Evolutionary conservation across 1,140 invertebrate species (phyloP).

Genomic region (Ruditapes philippinarum): DNA sequence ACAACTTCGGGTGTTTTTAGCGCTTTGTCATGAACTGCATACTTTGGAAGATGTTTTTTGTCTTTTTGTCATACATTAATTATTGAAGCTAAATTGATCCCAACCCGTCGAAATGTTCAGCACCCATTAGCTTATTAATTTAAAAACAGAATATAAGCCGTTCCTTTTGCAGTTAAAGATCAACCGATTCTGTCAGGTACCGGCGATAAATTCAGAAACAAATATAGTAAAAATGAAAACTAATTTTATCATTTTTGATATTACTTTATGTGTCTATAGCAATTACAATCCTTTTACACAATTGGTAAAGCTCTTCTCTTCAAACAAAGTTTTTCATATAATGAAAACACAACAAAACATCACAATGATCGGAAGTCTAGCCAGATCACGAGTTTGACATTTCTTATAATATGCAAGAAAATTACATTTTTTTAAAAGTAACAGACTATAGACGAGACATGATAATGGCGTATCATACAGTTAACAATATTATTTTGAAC

Average conservation of each 20-base stretch:
- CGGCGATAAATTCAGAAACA: background rate
- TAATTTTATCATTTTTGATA: background rate
- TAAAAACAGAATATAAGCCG: background rate
- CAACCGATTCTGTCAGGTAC: background rate
- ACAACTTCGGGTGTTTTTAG: background rate
- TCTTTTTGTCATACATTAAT: slow-evolving; percentile 48
- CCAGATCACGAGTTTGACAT: too few relatives aligned
- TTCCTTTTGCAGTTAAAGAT: background rate
- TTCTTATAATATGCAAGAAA: too few relatives aligned
- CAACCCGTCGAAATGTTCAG: background rate
- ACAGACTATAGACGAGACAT: too few relatives aligned
- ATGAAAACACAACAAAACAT: too few relatives aligned
- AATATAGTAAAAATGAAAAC: background rate
- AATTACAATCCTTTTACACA: too few relatives aligned
- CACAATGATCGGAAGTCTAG: too few relatives aligned
- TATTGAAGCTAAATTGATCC: slow-evolving; percentile 30
- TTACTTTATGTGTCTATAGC: too few relatives aligned
- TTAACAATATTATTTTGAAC: too few relatives aligned
- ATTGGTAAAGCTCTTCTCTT: too few relatives aligned
- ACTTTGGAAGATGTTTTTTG: slow-evolving; percentile 26
- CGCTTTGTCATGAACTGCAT: slow-evolving; percentile 4
- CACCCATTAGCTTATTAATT: slow-evolving; percentile 63
- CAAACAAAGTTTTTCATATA: too few relatives aligned
- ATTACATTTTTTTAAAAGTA: too few relatives aligned
- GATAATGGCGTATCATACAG: too few relatives aligned